Evolutionary conservation across 2,888 invertebrate genomes (phyloP).

Genomic region (Euphydryas editha): DNA sequence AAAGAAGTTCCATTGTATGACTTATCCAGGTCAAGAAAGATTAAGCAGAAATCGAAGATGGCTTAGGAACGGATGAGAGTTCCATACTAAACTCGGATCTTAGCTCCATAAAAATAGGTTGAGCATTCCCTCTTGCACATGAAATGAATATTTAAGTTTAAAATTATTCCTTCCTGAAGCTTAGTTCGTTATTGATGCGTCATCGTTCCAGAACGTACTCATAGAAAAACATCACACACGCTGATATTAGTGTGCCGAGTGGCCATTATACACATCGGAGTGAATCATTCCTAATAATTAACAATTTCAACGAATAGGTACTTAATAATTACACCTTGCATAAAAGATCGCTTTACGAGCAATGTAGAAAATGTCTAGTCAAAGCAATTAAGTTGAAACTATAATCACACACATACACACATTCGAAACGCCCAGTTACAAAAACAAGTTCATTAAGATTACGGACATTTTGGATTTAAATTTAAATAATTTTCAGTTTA

Average conservation of each 20-base stretch:
- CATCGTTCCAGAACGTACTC: neutral
- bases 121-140: conserved; percentile 2
- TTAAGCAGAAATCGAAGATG: conserved; percentile 7
- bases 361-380: neutral
- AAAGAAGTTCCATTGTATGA: conserved; percentile 7
- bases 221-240: conserved; percentile 1
- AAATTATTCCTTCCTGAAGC: neutral
- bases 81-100: neutral
- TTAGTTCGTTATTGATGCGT: neutral
- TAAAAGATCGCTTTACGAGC: conserved; percentile 16
- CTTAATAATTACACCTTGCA: conserved; percentile 13
- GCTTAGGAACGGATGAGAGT: conserved; percentile 7
- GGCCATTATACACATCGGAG: conserved; percentile 20
- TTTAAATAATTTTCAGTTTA: neutral
- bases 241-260: neutral
- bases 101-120: conserved; percentile 8
- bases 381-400: neutral
- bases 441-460: neutral
- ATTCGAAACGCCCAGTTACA: neutral
- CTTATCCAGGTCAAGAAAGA: conserved; percentile 8
- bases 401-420: neutral
- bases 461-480: neutral
- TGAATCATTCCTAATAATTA: conserved; percentile 27
- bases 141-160: neutral
- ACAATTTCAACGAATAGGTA: conserved; percentile 13